phyloP scores from a whole-genome alignment of 2,113 vertebrate genomes.

The Corythoichthys haematopterus region DNA sequence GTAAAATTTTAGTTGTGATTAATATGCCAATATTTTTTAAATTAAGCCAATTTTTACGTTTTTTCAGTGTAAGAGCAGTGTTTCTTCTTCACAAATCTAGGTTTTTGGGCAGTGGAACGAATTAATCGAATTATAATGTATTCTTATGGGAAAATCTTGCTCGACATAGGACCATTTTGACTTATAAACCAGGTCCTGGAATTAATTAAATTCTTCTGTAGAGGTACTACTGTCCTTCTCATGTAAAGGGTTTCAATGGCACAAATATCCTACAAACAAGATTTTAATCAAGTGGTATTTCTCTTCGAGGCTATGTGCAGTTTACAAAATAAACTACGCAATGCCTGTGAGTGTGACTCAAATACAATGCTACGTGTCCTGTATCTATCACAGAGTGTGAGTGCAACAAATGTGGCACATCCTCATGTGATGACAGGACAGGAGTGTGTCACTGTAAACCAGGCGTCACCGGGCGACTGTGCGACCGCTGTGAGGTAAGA shows the following conservation, averaged over 20 bases:
- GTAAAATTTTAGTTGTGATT: no score
- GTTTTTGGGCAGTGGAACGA: no score
- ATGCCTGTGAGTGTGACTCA: slow-evolving; percentile 15
- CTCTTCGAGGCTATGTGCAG: slow-evolving; percentile 4
- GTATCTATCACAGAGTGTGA: slow-evolving; percentile 64
- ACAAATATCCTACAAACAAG: background rate
- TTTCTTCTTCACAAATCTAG: no score
- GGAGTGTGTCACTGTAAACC: slow-evolving; percentile 80
- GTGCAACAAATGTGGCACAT: slow-evolving; percentile 76
- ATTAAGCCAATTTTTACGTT: no score
- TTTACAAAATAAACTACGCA: slow-evolving; percentile 35
- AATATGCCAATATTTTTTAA: no score
- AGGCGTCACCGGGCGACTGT: slow-evolving; percentile 73
- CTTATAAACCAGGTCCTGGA: no score
- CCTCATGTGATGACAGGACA: slow-evolving; percentile 73
- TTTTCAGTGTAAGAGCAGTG: no score
- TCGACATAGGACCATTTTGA: no score
- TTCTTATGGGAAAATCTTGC: no score
- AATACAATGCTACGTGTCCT: slow-evolving; percentile 16
- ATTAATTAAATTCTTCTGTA: no score
- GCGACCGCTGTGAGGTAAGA: slow-evolving; percentile 78
- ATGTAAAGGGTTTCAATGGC: background rate
- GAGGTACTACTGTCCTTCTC: background rate
- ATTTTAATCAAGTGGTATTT: slow-evolving; percentile 18
- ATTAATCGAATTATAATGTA: no score